Evolutionary conservation across 2,797 vertebrate genomes (phyloP).

Genomic region (Anabas testudineus): DNA sequence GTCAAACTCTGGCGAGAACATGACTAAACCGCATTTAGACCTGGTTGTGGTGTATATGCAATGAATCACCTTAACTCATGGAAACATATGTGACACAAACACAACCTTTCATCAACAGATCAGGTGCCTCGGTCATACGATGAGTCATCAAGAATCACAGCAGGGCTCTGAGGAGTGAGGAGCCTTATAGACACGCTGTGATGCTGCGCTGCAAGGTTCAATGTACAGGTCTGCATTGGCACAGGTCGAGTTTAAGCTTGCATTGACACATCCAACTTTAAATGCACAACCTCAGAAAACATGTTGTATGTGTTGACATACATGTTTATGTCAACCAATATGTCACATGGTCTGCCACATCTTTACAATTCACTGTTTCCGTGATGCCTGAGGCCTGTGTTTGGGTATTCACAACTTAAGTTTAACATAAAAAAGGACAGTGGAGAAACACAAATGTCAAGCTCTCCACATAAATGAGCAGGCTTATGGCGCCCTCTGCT

Average conservation of each 20-base stretch:
- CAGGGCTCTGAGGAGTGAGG: constrained; percentile 25
- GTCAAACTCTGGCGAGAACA: background rate
- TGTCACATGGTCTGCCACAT: background rate
- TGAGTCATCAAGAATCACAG: constrained; percentile 23
- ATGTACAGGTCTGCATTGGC: background rate
- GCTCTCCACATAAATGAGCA: background rate
- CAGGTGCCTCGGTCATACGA: constrained; percentile 10
- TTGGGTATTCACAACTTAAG: background rate
- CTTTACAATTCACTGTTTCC: background rate
- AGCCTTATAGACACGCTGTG: background rate
- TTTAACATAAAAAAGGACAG: background rate
- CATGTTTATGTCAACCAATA: too few species aligned
- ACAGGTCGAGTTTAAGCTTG: background rate
- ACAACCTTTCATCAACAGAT: background rate
- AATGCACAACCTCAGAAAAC: background rate
- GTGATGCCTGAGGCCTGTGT: background rate
- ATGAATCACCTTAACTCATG: background rate
- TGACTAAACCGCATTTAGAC: background rate
- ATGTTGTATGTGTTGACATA: too few species aligned
- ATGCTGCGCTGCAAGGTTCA: background rate
- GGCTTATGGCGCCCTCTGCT: constrained; percentile 71
- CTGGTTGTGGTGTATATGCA: background rate
- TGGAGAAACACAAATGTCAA: background rate
- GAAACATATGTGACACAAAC: background rate
- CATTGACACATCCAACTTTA: background rate